Evolutionary conservation across 2,113 vertebrate species (phyloP).

Genomic region (Perca flavescens): DNA sequence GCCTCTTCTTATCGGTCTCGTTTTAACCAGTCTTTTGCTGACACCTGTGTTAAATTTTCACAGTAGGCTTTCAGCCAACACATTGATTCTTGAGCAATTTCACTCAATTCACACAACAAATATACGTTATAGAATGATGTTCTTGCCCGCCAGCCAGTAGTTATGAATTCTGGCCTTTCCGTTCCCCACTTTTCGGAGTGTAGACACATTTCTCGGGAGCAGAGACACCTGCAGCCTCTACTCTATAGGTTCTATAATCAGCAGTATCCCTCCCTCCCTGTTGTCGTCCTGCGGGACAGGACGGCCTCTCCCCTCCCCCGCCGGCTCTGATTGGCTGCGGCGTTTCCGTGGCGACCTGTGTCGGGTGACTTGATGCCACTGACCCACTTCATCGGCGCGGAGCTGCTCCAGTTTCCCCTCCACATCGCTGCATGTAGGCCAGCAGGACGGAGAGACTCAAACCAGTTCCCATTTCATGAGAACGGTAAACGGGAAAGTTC

Average conservation of each 20-base stretch:
- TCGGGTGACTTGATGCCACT: conserved; percentile 14
- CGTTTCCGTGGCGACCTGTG: conserved; percentile 24
- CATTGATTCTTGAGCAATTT: too few species aligned
- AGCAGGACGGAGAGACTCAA: neutral
- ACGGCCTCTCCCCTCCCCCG: neutral
- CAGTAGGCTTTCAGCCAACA: too few species aligned
- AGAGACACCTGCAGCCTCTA: neutral
- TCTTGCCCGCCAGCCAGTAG: too few species aligned
- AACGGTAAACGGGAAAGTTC: too few species aligned
- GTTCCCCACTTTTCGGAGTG: too few species aligned
- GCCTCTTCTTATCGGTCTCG: too few species aligned
- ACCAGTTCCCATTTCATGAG: neutral
- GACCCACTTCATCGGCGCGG: conserved; percentile 49
- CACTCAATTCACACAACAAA: too few species aligned
- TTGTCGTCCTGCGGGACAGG: conserved; percentile 13
- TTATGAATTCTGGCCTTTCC: too few species aligned
- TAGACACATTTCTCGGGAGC: too few species aligned
- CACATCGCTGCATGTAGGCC: conserved; percentile 43
- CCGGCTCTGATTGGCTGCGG: conserved; percentile 28
- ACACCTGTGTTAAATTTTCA: too few species aligned
- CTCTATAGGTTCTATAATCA: neutral
- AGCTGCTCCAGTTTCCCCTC: conserved; percentile 52
- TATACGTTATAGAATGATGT: too few species aligned
- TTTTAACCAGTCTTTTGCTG: too few species aligned
- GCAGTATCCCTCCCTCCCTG: conserved; percentile 6